Conservation (phyloP, 2,888 invertebrate species). For the Leptogaster cylindrica region DNA sequence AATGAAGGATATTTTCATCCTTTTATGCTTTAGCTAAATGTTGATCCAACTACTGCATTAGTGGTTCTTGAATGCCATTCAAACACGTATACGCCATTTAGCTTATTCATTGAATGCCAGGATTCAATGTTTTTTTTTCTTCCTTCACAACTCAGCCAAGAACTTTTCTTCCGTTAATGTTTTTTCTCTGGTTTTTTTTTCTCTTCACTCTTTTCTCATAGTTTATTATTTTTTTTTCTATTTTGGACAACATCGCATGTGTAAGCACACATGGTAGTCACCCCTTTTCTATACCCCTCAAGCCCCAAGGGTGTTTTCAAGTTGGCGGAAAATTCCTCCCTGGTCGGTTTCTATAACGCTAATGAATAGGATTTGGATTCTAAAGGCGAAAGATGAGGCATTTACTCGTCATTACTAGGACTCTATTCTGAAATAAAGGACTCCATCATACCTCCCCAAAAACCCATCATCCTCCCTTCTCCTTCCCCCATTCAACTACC, state of each 20-base stretch:
- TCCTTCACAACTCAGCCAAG: neutral
- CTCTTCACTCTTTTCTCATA: no score
- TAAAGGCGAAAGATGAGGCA: conserved; percentile 25
- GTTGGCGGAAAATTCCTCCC: conserved; percentile 3
- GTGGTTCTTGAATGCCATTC: conserved; percentile 28
- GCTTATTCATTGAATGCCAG: conserved; percentile 27
- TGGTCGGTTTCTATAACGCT: conserved; percentile 24
- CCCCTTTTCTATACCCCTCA: conserved; percentile 4
- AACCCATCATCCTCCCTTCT: conserved; percentile 1
- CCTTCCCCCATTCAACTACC: neutral
- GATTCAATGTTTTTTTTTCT: neutral
- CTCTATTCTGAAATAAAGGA: conserved; percentile 30
- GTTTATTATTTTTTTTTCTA: no score
- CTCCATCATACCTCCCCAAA: neutral
- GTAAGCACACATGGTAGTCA: no score
- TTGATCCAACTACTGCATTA: conserved; percentile 36
- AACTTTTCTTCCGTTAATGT: neutral
- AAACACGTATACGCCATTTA: conserved; percentile 38
- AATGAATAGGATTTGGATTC: conserved; percentile 36
- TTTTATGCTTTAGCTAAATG: conserved; percentile 18
- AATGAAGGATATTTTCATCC: conserved; percentile 29
- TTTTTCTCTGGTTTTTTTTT: no score
- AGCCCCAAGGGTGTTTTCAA: conserved; percentile 6
- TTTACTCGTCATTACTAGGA: conserved; percentile 36
- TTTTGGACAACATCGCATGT: no score